Base-by-base conservation (phyloP, 2,888 invertebrate species). In the Diploptera punctata region DNA sequence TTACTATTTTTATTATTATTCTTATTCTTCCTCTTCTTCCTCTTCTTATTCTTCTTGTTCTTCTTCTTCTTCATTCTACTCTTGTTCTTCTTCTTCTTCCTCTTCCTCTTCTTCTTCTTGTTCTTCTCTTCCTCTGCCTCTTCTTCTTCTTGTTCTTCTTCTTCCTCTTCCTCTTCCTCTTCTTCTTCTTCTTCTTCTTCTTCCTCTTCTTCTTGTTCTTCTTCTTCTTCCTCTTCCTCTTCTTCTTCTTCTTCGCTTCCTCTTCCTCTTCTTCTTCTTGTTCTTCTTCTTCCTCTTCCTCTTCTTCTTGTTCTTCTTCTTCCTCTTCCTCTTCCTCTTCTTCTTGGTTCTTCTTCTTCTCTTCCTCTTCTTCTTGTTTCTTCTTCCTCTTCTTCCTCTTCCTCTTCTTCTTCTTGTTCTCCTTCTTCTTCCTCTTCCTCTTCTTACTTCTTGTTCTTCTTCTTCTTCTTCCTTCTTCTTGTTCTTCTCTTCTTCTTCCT, bases 41-140 rank as follows among this genome's bases (percentile, higher is more conserved):
- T n/a, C n/a, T n/a, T n/a, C n/a, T n/a, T n/a, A n/a, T n/a, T n/a
- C n/a, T n/a, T n/a, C n/a, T n/a, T n/a, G n/a, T n/a, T n/a, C n/a
- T n/a, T n/a, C n/a, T n/a, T n/a, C n/a, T n/a, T n/a, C n/a, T n/a
- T n/a, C n/a, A n/a, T n/a, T n/a, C n/a, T n/a, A 21, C 29, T 60
- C 19, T 19, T 60, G 16, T 60, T 60, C 16, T 31, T 29, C 33
- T 62, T 62, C 16, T 24, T 62, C 19, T 9, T 16, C 19, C 31
- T 62, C 62, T 31, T 62, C 19, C 24, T 62, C 19, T 62, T 31
- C 19, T 62, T 62, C 62, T 62, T 62, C 19, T 31, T 62, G n/a
- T 31, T 62, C 33, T 62, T 62, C 19, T 16, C 31, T 38, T 31
- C 24, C 19, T 62, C n/a, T n/a, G n/a, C 19, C 26, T 62, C 31